Conservation (phyloP, 2,113 vertebrate species). For the Xiphophorus maculatus region DNA sequence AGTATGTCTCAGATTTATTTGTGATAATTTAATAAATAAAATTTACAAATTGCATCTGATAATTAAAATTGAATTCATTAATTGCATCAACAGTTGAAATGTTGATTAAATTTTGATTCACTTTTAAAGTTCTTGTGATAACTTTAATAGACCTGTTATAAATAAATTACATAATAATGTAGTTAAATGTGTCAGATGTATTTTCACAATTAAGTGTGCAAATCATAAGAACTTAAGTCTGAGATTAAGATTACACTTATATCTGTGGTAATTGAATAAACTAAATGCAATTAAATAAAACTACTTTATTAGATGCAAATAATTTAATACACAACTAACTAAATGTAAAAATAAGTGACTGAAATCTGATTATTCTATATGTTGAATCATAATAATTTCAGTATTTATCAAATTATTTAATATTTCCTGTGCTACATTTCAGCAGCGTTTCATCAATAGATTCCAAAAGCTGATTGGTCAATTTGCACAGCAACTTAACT, state of each 20-base stretch:
- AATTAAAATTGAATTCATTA: background rate
- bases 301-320: background rate
- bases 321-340: too few relatives aligned
- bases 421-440: background rate
- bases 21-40: background rate
- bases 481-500: background rate
- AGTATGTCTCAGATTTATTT: background rate
- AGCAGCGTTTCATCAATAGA: background rate
- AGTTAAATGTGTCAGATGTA: background rate
- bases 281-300: background rate
- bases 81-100: too few relatives aligned
- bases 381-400: background rate
- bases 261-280: background rate
- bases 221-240: background rate
- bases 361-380: background rate
- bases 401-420: background rate
- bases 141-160: too few relatives aligned
- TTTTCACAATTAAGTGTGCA: too few relatives aligned
- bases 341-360: background rate
- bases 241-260: too few relatives aligned
- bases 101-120: too few relatives aligned
- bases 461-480: background rate
- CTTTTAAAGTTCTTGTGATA: too few relatives aligned
- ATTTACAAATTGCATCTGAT: background rate
- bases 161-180: too few relatives aligned